Percentiles rank a stretch among this genome's conserved stretches.
phyloP scores from a whole-genome alignment of 2,888 invertebrate species.

The Drosophila stalkeri region DNA sequence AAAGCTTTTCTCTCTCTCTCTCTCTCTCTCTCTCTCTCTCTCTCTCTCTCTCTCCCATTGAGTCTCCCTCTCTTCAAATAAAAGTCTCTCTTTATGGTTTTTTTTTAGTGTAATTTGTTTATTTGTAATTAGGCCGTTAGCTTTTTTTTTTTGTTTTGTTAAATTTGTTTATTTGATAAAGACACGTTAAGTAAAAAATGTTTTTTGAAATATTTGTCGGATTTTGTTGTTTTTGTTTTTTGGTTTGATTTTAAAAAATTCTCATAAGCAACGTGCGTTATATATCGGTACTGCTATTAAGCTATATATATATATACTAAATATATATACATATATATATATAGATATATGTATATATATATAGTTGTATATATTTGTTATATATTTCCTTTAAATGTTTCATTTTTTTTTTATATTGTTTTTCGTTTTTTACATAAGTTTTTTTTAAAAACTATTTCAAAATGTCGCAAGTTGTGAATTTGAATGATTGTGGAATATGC shows the following conservation, averaged over 20 bases:
- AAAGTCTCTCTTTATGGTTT: slow-evolving; percentile 47
- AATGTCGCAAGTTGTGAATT: slow-evolving; percentile 53
- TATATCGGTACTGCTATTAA: slow-evolving; percentile 75
- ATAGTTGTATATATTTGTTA: slow-evolving; percentile 60
- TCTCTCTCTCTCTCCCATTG: neutral
- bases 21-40: slow-evolving; percentile 5
- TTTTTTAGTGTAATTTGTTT: slow-evolving; percentile 65
- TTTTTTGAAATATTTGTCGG: slow-evolving; percentile 43
- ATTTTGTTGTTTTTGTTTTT: slow-evolving; percentile 26
- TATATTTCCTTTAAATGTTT: slow-evolving; percentile 62
- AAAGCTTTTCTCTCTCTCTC: slow-evolving; percentile 26
- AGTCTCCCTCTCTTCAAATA: slow-evolving; percentile 27
- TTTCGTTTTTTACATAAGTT: slow-evolving; percentile 63
- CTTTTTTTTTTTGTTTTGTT: slow-evolving; percentile 28
- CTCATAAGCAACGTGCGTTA: slow-evolving; percentile 79
- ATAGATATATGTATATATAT: slow-evolving; percentile 52
- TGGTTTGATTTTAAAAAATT: slow-evolving; percentile 74
- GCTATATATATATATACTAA: slow-evolving; percentile 66
- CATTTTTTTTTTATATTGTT: slow-evolving; percentile 12
- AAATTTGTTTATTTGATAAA: slow-evolving; percentile 73
- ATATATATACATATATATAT: slow-evolving; percentile 43
- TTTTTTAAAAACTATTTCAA: slow-evolving; percentile 76
- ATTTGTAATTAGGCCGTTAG: slow-evolving; percentile 62
- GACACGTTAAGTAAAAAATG: slow-evolving; percentile 76
- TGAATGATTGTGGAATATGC: slow-evolving; percentile 22